These are phyloP conservation scores for Linnaemya vulpina DNA, from an alignment of 2,888 invertebrate genomes.

Conservation along the genomic window DNA sequence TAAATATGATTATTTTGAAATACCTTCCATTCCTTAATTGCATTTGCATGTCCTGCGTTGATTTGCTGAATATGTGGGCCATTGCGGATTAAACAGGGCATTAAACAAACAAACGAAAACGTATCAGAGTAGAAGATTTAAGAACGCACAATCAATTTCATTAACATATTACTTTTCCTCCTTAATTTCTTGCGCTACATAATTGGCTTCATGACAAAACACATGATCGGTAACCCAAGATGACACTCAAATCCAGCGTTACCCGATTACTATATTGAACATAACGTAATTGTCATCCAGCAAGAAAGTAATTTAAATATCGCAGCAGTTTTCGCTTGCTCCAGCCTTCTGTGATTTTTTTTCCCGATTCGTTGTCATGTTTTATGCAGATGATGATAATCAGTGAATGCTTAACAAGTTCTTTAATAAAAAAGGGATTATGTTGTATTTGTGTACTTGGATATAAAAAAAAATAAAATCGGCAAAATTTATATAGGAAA, in stretches of 20 bases:
- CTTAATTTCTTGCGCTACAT: constrained; percentile 3
- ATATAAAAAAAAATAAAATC: neutral
- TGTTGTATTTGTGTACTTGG: constrained; percentile 29
- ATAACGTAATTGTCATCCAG: constrained; percentile 58
- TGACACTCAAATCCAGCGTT: constrained; percentile 64
- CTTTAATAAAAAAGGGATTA: constrained; percentile 59
- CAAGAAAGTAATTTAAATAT: constrained; percentile 59
- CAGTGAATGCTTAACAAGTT: constrained; percentile 67
- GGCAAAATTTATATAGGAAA: neutral
- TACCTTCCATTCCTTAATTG: constrained; percentile 56
- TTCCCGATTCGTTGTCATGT: constrained; percentile 56
- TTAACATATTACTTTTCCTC: constrained; percentile 38
- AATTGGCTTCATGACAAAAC: constrained; percentile 35
- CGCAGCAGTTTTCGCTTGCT: constrained; percentile 5
- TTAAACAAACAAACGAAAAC: constrained; percentile 18
- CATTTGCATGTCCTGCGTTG: constrained; percentile 45
- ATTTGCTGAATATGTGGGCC: constrained; percentile 45
- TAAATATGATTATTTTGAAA: constrained; percentile 27
- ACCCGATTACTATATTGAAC: constrained; percentile 37
- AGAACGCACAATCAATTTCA: constrained; percentile 26
- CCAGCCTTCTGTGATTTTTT: constrained; percentile 16
- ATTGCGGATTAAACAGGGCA: constrained; percentile 30
- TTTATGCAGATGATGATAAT: constrained; percentile 66
- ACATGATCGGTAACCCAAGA: constrained; percentile 59
- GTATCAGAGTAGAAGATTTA: constrained; percentile 10